phyloP scores from a whole-genome alignment of 2,888 invertebrate species.

The Cyclophora albipunctata region DNA sequence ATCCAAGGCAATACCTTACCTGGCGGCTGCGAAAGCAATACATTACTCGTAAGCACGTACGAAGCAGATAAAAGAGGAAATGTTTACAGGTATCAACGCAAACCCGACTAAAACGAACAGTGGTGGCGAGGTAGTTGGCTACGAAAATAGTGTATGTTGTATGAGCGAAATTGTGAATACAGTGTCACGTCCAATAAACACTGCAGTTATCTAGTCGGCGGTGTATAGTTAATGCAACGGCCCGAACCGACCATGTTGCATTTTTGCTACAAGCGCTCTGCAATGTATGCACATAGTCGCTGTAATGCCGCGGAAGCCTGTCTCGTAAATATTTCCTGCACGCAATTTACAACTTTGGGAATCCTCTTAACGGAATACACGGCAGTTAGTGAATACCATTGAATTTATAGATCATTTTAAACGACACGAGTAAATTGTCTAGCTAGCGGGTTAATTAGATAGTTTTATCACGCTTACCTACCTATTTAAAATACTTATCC shows the following conservation, averaged over 20 bases:
- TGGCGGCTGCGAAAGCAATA: too few relatives aligned
- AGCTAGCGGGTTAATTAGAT: too few relatives aligned
- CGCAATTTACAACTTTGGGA: slow-evolving; percentile 71
- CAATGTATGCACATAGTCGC: slow-evolving; percentile 57
- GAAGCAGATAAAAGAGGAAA: too few relatives aligned
- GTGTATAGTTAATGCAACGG: slow-evolving; percentile 36
- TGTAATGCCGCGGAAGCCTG: slow-evolving; percentile 66
- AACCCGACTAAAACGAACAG: too few relatives aligned
- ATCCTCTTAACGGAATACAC: slow-evolving; percentile 71
- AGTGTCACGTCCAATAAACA: slow-evolving; percentile 35
- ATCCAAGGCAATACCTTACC: too few relatives aligned
- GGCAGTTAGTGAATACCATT: slow-evolving; percentile 62
- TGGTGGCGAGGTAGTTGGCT: too few relatives aligned
- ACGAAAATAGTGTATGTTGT: slow-evolving; percentile 5
- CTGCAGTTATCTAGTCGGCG: slow-evolving; percentile 37
- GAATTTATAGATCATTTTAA: slow-evolving; percentile 29
- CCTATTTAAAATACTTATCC: too few relatives aligned
- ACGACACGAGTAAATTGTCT: not conserved
- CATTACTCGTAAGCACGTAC: too few relatives aligned
- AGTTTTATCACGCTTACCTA: too few relatives aligned
- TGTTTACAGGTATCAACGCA: too few relatives aligned
- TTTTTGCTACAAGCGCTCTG: slow-evolving; percentile 58
- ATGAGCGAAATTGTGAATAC: slow-evolving; percentile 25
- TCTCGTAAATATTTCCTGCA: slow-evolving; percentile 71
- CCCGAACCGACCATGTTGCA: slow-evolving; percentile 32